These are phyloP conservation scores for Eilema griseolum DNA, from an alignment of 2,888 invertebrate genomes.

Conservation along the genomic window DNA sequence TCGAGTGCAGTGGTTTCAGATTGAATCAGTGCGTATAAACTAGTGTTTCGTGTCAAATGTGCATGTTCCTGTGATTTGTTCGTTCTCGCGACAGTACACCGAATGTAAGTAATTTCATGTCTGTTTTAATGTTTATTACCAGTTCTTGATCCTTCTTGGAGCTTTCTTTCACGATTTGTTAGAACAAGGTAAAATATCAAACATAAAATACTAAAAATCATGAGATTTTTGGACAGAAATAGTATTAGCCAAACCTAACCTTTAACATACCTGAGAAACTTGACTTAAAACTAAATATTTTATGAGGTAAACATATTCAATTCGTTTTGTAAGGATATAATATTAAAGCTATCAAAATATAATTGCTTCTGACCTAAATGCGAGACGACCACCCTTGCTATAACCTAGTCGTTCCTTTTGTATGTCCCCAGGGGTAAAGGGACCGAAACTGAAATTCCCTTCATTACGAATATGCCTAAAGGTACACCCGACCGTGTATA, in stretches of 20 bases:
- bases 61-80: constrained; percentile 42
- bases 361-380: neutral
- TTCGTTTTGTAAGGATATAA: neutral
- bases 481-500: neutral
- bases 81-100: constrained; percentile 37
- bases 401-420: constrained; percentile 9
- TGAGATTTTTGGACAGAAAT: neutral
- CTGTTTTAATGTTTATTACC: constrained; percentile 28
- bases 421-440: constrained; percentile 17
- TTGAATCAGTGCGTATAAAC: constrained; percentile 48
- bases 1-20: constrained; percentile 50
- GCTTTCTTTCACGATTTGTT: neutral
- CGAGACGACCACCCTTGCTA: constrained; percentile 13
- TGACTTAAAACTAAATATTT: neutral
- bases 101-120: constrained; percentile 48
- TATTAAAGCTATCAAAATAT: neutral
- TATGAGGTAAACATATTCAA: neutral
- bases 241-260: neutral
- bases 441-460: constrained; percentile 14
- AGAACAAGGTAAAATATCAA: neutral
- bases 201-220: neutral
- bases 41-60: constrained; percentile 45
- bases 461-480: constrained; percentile 17
- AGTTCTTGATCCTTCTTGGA: constrained; percentile 5
- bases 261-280: neutral